These are phyloP conservation scores for Malurus splendens DNA, from an alignment of 2,797 vertebrate species.

Conservation along the genomic window DNA sequence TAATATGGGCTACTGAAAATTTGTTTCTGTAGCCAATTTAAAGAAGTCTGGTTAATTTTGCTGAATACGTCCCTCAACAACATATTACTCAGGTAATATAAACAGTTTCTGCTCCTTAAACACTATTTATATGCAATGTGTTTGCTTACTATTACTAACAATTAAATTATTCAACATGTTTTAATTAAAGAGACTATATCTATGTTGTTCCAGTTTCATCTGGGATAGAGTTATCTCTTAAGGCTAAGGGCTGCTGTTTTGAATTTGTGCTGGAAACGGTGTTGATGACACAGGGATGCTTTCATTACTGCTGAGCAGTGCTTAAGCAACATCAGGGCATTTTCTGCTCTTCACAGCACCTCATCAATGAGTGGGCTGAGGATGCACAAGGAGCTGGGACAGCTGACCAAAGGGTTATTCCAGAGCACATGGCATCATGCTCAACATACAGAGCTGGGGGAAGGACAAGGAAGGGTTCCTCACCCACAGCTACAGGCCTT, in stretches of 20 bases:
- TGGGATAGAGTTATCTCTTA: neutral
- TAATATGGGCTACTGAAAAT: neutral
- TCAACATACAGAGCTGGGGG: neutral
- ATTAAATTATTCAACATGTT: neutral
- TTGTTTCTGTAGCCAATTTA: neutral
- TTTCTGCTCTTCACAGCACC: neutral
- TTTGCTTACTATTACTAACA: neutral
- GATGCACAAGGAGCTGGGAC: neutral
- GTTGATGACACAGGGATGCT: neutral
- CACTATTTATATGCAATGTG: neutral
- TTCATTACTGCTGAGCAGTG: neutral
- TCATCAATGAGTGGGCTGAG: neutral
- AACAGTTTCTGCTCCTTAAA: neutral
- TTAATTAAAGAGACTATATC: neutral
- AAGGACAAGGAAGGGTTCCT: neutral
- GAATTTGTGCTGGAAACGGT: neutral
- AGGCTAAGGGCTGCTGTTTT: neutral
- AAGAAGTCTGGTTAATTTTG: constrained; percentile 2
- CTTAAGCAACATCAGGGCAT: neutral
- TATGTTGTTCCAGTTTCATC: neutral
- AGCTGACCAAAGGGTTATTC: neutral
- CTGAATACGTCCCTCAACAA: neutral
- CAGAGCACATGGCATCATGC: neutral
- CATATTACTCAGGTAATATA: neutral
- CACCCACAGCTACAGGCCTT: neutral